Evolutionary conservation across 2,113 vertebrate genomes (phyloP).

Genomic region (Halcyon senegalensis): DNA sequence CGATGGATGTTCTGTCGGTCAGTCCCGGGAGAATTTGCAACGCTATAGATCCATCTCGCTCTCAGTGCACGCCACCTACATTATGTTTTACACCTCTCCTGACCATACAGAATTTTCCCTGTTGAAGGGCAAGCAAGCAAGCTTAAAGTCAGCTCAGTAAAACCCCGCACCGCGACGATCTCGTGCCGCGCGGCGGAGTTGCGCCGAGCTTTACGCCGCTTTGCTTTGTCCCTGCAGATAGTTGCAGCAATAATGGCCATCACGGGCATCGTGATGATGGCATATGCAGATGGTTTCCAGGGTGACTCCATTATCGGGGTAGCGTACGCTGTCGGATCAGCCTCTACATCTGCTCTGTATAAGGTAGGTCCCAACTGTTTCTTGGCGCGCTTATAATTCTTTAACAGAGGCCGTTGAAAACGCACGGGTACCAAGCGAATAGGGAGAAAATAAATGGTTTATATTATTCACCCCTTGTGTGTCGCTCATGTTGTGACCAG

Average conservation of each 20-base stretch:
- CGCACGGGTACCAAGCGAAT: neutral
- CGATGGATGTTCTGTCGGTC: neutral
- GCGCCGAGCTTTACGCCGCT: neutral
- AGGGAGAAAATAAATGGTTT: neutral
- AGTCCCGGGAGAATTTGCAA: neutral
- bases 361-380: constrained; percentile 79
- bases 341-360: constrained; percentile 94
- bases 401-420: neutral
- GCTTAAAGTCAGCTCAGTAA: neutral
- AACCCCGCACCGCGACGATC: neutral
- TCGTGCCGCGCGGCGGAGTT: neutral
- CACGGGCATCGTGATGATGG: constrained; percentile 99
- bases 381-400: neutral
- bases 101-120: neutral
- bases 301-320: constrained; percentile 96
- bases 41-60: neutral
- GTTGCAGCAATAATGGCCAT: constrained; percentile 99
- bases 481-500: neutral
- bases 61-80: neutral
- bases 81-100: neutral
- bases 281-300: constrained; percentile 96
- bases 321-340: constrained; percentile 95
- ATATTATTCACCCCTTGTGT: neutral
- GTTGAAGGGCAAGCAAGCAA: neutral
- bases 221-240: constrained; percentile 82